Conservation (phyloP, 2,113 vertebrate species). For the Pseudopodoces humilis region DNA sequence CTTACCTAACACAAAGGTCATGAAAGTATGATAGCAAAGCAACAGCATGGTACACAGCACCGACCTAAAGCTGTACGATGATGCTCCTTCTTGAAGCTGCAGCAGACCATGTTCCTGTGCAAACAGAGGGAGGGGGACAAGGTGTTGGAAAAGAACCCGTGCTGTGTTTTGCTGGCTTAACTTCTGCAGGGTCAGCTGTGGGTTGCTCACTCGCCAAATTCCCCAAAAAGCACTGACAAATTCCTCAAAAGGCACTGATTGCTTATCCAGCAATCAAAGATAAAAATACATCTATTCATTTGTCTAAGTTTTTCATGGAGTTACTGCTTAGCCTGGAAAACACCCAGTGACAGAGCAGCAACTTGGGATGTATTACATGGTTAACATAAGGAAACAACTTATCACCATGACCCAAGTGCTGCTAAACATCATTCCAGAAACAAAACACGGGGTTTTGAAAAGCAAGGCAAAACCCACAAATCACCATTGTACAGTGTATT, state of each 20-base stretch:
- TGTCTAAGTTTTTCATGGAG: not conserved
- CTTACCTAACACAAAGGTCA: constrained; percentile 96
- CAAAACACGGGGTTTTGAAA: not conserved
- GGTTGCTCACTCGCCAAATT: not conserved
- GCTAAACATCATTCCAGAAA: not conserved
- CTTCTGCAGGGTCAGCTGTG: not conserved
- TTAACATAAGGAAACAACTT: not conserved
- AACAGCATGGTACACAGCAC: constrained; percentile 96
- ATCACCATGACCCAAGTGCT: not conserved
- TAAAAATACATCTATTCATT: not conserved
- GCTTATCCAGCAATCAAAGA: not conserved
- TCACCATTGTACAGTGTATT: not conserved
- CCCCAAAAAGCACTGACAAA: not conserved
- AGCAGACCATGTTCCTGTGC: constrained; percentile 91
- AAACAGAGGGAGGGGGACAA: not conserved
- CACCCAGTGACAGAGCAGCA: not conserved
- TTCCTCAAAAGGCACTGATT: not conserved
- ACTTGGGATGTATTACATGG: not conserved
- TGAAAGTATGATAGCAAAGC: constrained; percentile 98
- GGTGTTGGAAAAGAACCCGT: not conserved
- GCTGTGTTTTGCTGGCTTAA: not conserved
- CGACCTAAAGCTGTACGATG: constrained; percentile 88
- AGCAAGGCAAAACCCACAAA: not conserved
- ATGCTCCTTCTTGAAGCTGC: constrained; percentile 91
- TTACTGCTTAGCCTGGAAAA: not conserved